Evolutionary conservation across 2,888 invertebrate species (phyloP).

Genomic region (Lasioglossum villosulum): DNA sequence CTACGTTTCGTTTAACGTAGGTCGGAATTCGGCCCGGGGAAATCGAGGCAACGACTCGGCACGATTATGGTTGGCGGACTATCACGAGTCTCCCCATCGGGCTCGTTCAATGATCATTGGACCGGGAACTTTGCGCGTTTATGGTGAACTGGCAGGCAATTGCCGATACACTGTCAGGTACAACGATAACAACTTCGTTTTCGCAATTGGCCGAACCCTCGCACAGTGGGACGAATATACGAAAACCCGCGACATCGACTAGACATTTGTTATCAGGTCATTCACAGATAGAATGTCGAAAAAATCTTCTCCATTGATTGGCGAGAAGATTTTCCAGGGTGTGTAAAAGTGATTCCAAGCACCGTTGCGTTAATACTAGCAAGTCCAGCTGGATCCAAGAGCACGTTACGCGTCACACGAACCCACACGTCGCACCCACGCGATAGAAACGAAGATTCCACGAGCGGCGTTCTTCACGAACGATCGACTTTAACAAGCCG

Average conservation of each 20-base stretch:
- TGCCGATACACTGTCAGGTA: not conserved
- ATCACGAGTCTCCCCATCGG: not conserved
- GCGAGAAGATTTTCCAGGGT: not conserved
- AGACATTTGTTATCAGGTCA: too few relatives aligned
- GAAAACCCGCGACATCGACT: too few relatives aligned
- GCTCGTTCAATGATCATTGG: not conserved
- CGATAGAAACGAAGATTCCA: constrained; percentile 59
- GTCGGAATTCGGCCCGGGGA: constrained; percentile 39
- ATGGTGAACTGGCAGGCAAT: not conserved
- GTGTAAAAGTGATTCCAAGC: not conserved
- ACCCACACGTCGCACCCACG: constrained; percentile 65
- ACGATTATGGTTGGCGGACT: constrained; percentile 10
- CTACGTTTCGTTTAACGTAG: constrained; percentile 52
- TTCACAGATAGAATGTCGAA: too few relatives aligned
- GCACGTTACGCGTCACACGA: constrained; percentile 21
- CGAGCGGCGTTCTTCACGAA: constrained; percentile 38
- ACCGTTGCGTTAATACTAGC: not conserved
- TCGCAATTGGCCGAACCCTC: not conserved
- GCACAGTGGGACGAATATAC: too few relatives aligned
- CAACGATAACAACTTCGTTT: not conserved
- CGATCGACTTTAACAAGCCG: constrained; percentile 66
- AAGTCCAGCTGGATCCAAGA: constrained; percentile 38
- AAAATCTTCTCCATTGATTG: not conserved
- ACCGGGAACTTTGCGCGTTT: not conserved
- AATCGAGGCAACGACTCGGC: constrained; percentile 1